Conservation (phyloP, 2,113 vertebrate genomes). For the Hippocampus mohnikei region DNA sequence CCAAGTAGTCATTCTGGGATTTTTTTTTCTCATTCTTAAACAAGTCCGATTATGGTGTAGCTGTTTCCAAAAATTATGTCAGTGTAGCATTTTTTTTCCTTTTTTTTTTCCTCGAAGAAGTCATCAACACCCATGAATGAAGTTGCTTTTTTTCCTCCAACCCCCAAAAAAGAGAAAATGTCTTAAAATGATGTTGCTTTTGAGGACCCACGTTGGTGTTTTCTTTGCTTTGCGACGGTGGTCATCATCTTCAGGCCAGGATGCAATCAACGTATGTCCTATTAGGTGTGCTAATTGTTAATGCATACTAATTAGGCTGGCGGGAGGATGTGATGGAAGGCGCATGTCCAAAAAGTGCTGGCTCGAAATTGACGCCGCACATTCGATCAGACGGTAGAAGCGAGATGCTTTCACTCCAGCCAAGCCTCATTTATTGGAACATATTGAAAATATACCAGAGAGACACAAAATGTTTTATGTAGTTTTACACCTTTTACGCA, state of each 20-base stretch:
- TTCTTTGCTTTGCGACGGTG: too few relatives aligned
- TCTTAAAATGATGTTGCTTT: neutral
- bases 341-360: conserved; percentile 66
- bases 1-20: too few relatives aligned
- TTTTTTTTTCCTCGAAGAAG: neutral
- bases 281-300: conserved; percentile 99
- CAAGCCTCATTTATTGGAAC: too few relatives aligned
- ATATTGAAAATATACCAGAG: too few relatives aligned
- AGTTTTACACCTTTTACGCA: neutral
- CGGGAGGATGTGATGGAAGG: conserved; percentile 99
- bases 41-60: too few relatives aligned
- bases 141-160: too few relatives aligned
- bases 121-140: too few relatives aligned
- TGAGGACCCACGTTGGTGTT: too few relatives aligned
- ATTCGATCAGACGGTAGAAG: conserved; percentile 77
- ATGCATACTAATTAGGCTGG: conserved; percentile 99
- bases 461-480: too few relatives aligned
- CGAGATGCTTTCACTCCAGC: conserved; percentile 71
- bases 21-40: too few relatives aligned
- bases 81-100: neutral
- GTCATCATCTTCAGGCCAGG: conserved; percentile 67
- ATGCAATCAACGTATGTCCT: conserved; percentile 99
- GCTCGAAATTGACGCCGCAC: conserved; percentile 94
- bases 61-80: too few relatives aligned
- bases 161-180: too few relatives aligned